Evolutionary conservation across 2,797 vertebrate genomes (phyloP).

Genomic region (Lacerta viridis): DNA sequence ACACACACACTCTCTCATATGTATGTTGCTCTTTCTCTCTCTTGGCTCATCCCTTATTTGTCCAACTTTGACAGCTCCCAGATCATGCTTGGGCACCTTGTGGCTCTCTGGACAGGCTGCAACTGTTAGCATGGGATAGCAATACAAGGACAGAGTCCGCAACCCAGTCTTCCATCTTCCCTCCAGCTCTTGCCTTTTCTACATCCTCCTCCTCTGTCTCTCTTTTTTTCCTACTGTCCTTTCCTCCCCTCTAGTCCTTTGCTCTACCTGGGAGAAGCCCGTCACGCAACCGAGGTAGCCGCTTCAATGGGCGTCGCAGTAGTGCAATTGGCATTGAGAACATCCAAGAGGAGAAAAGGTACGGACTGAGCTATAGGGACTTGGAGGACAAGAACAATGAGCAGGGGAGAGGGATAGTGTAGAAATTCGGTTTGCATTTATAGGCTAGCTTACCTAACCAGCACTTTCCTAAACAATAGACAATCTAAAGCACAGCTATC

Average conservation of each 20-base stretch:
- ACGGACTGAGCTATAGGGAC: conserved; percentile 36
- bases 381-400: background rate
- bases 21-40: background rate
- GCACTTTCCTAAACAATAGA: too few relatives aligned
- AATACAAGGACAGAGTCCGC: conserved; percentile 29
- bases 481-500: too few relatives aligned
- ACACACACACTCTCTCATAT: too few relatives aligned
- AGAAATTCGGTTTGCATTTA: too few relatives aligned
- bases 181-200: conserved; percentile 43
- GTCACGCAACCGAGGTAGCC: conserved; percentile 74
- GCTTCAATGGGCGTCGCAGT: conserved; percentile 76
- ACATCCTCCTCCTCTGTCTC: conserved; percentile 25
- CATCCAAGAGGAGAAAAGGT: conserved; percentile 80
- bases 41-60: background rate
- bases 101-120: background rate
- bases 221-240: conserved; percentile 57
- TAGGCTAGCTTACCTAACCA: too few relatives aligned
- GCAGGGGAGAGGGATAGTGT: background rate
- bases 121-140: background rate
- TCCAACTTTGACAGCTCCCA: background rate
- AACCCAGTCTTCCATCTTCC: conserved; percentile 8
- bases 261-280: conserved; percentile 80
- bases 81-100: background rate
- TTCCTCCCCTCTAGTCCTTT: conserved; percentile 77
- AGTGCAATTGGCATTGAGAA: conserved; percentile 81